Base-by-base conservation (phyloP, 2,888 invertebrate species). In the Microctonus hyperodae region DNA sequence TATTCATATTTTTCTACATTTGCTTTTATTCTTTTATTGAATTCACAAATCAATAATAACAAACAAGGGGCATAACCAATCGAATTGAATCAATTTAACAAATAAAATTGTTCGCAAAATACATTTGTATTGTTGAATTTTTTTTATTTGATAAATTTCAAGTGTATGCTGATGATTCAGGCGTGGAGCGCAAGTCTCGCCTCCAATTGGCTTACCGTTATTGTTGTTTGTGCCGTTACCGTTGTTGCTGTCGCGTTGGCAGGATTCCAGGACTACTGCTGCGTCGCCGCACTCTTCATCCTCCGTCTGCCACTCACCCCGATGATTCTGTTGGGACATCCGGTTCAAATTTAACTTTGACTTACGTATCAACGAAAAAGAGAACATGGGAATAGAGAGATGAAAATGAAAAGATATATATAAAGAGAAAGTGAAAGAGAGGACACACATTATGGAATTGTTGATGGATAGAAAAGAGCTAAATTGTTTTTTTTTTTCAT, bases 271-370 rank as follows among this genome's bases (percentile, higher is more conserved):
- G 76, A 80, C 82, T 83, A 84, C 79, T 77, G 79, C 74, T 73
- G 79, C 78, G 77, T 83, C 83, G 68, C 83, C 79, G 71, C 83
- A 83, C 76, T 83, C 83, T 74, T 84, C 83, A 83, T 84, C 83
- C 79, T 84, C 83, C 75, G 77, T 78, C 75, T 79, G 81, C 84
- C 83, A 80, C 70, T 76, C 80, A 76, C 82, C 82, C 72, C 79
- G 79, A 71, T 81, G 83, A 75, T 83, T 83, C 84, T 81, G 73
- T 68, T 44, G 67, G 64, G 68, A 70, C 75, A 76, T 75, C 75
- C 75, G 74, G 75, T 74, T 74, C 73, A 68, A 74, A 76, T 75
- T 74, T 76, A 76, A 72, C 71, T 73, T 74, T 70, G 69, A 69
- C 63, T 73, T 69, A 67, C 53, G 37, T 37, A 62, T 51, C 59